Evolutionary conservation across 2,797 vertebrate genomes (phyloP).

Genomic region (Emydoidea blandingii): DNA sequence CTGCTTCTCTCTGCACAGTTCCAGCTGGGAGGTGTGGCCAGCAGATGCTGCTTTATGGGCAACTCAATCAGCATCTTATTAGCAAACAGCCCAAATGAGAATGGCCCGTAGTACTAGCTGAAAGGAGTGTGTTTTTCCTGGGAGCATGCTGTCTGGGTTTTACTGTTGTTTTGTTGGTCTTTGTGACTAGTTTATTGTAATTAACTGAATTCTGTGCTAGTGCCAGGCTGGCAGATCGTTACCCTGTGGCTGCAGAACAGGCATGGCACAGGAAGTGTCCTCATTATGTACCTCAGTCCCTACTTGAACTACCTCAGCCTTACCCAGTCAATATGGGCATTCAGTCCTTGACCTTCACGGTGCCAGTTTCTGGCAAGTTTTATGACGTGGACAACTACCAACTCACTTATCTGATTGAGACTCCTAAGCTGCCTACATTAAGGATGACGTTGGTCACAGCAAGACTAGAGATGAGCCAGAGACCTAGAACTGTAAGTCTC

Average conservation of each 20-base stretch:
- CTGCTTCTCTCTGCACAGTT: background rate
- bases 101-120: background rate
- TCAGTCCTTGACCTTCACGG: background rate
- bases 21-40: background rate
- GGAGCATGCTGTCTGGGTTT: background rate
- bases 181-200: background rate
- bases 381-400: background rate
- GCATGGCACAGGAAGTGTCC: background rate
- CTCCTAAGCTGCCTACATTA: rapidly evolving
- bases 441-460: background rate
- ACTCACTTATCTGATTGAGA: background rate
- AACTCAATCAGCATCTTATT: too few species aligned
- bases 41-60: background rate
- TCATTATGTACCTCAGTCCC: background rate
- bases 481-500: background rate
- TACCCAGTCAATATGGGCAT: background rate
- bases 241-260: background rate
- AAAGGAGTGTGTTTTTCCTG: background rate
- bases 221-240: background rate
- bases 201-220: background rate
- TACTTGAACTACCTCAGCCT: background rate
- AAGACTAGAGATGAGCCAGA: background rate
- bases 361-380: background rate
- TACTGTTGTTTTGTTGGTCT: background rate
- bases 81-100: background rate